Base-by-base conservation (phyloP, 2,113 vertebrate genomes). In the Corythoichthys haematopterus region DNA sequence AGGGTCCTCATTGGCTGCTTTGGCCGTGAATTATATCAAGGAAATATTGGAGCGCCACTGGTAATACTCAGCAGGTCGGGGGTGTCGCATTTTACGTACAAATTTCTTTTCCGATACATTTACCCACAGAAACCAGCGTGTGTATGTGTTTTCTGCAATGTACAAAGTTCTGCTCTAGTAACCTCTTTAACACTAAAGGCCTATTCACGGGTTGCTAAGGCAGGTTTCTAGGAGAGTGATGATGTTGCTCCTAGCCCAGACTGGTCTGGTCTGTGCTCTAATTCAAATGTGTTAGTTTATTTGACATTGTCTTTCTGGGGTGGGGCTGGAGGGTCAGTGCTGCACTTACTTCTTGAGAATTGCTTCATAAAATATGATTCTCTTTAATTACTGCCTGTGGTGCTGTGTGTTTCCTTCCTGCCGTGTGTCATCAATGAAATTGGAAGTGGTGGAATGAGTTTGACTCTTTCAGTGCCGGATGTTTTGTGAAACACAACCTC, bases 331-430 rank as follows among this genome's bases (percentile, higher is more conserved):
- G 86, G 86, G 88, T 89, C 89, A 90, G 87, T 90, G 91, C 89
- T 92, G 90, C 88, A 90, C 90, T 88, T 89, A 90, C 84, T 90
- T 90, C 88, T 83, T 90, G 87, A 92, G 82, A 91, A 91, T 83
- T 91, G 90, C 88, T 92, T 90, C 89, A 92, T 92, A 91, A 91
- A 92, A 89, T 89, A 90, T 91, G 85, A 89, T 87, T 89, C 85
- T 91, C 89, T 91, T 90, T 90, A 88, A 91, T 88, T 82, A 85
- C 85, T 52, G 65, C 62, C 80, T 64, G 78, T 89, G 79, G 84
- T 87, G 79, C 79, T 88, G 85, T 91, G 87, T 91, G 87, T 84
- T 77, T 88, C 81, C 82, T 88, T 87, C 70, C 73, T 68, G 70
- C 77, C 52, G 72, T 74, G 62, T 71, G 70, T 71, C 77, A 64